Evolutionary conservation across 2,797 vertebrate species (phyloP), one percentile per base, ranked within the genome.

Genomic region (Phataginus tetradactyla): DNA sequence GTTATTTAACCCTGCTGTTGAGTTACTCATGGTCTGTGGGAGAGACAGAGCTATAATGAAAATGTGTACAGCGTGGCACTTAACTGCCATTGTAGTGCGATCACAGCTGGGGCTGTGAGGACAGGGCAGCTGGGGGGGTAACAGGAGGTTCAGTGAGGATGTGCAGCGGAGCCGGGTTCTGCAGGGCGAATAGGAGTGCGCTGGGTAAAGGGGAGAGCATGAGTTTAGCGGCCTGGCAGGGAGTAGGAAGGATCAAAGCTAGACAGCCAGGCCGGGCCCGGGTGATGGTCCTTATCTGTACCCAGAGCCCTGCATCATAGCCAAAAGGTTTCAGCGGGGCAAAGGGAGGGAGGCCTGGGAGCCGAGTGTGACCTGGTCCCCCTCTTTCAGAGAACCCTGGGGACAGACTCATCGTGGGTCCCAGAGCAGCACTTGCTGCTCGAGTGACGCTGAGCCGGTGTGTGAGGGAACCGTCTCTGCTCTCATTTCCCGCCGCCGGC

Each of bases 181-280:
- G 64, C 37, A 42, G 72, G 49, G 34, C 7, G 23, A 32, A 0
- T 4, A 14, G 66, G 39, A 53, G 7, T 5, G 5, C 79, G 37
- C 59, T 74, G 1, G 5, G 4, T 27, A n/a, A 4, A 25, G 11
- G 5, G 63, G 27, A 23, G 59, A 49, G 29, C 34, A 1, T 0
- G 4, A 29, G 29, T 1, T 87, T 39, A 2, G 68, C 2, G 9
- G 17, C 66, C 51, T 25, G n/a, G 32, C 45, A 18, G 9, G 34
- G 71, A 21, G 2, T 11, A 4, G n/a, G 15, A 20, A 27, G 61
- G 37, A 13, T 0, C 23, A 23, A 29, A 83, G 49, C 23, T 23
- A 1, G n/a, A 15, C 27, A 7, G 3, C 51, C 1, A 0, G 29
- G 4, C 8, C 14, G 51, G 88, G 8, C 6, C 51, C 1, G 4